Percentiles rank a stretch among this genome's conserved stretches.
These are phyloP conservation scores for Denticeps clupeoides DNA, from an alignment of 2,797 vertebrate species.

Conservation along the genomic window DNA sequence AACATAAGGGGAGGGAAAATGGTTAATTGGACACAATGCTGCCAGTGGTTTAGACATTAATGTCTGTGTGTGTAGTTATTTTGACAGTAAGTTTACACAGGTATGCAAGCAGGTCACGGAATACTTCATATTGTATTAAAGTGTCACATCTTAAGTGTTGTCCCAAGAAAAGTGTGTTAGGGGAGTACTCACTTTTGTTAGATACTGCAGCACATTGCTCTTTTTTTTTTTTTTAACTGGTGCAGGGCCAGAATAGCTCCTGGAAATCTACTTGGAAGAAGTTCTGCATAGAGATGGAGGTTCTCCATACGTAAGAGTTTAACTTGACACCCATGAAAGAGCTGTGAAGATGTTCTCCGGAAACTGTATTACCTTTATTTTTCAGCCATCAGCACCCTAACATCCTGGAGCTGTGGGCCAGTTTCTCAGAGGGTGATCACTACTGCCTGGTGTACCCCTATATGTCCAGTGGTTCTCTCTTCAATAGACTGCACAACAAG, in stretches of 20 bases:
- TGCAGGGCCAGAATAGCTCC: slow-evolving; percentile 33
- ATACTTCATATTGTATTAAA: no score
- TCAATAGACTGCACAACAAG: slow-evolving; percentile 44
- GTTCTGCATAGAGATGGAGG: slow-evolving; percentile 61
- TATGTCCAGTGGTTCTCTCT: slow-evolving; percentile 56
- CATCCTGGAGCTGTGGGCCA: slow-evolving; percentile 49
- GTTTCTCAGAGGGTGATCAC: slow-evolving; percentile 43
- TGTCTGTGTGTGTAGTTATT: no score
- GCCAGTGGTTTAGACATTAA: no score
- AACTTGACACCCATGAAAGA: not conserved
- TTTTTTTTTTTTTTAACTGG: not conserved
- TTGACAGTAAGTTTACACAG: no score
- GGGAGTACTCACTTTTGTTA: not conserved
- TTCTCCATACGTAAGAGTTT: slow-evolving; percentile 54
- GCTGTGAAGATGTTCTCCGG: no score
- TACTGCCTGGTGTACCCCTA: slow-evolving; percentile 59
- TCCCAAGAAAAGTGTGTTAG: no score
- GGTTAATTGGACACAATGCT: no score
- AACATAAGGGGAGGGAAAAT: no score
- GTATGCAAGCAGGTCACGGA: no score
- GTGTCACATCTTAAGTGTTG: no score
- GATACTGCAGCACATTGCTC: not conserved
- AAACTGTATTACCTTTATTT: not conserved
- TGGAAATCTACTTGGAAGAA: slow-evolving; percentile 55
- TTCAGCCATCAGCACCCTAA: slow-evolving; percentile 52